Evolutionary conservation across 2,113 vertebrate genomes (phyloP), one percentile per base, ranked within the genome.

Genomic region (Aptenodytes forsteri): DNA sequence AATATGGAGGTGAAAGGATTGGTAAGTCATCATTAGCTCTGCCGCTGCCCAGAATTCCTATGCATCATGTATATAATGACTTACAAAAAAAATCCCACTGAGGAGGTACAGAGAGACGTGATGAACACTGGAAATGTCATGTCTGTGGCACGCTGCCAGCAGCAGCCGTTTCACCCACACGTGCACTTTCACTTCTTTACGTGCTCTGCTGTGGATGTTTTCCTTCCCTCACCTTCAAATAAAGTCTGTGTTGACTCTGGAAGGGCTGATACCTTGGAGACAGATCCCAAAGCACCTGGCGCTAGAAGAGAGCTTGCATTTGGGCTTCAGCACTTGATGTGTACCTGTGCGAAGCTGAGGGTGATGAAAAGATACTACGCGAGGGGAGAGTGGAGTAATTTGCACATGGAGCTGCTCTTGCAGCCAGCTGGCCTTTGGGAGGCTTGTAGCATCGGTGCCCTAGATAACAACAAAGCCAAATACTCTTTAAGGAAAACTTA

Each of bases 111-210:
- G 76, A 72, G 72, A 36, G 72, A 36, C 3, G 8, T 47, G 50
- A 49, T 49, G 62, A 72, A 13, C 36, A 21, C 11, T 76, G 66
- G 56, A 77, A 69, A 23, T 36, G 47, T 34, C 0, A 0, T 46
- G n/a, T 34, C 40, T 49, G 26, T 87, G 87, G 77, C 81, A 32
- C 0, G 0, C 36, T 78, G 83, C 89, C 70, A 72, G 52, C 69
- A 89, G 77, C 70, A 83, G 86, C 77, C 87, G 69, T 96, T 91
- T 93, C 85, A 76, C 61, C 36, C 66, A 25, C 29, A 69, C 10
- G 7, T 69, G 50, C 26, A 13, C 52, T 86, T 83, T 14, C 34
- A 30, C 50, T 92, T 95, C 25, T 5, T 73, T 55, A 9, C 0
- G 1, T 36, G 52, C 70, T 61, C 42, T 79, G 34, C 81, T 61